A percentile compares a stretch with the other conserved stretches of the same genome.
Evolutionary conservation across 2,888 invertebrate genomes (phyloP).

Genomic region (Uropetala carovei): DNA sequence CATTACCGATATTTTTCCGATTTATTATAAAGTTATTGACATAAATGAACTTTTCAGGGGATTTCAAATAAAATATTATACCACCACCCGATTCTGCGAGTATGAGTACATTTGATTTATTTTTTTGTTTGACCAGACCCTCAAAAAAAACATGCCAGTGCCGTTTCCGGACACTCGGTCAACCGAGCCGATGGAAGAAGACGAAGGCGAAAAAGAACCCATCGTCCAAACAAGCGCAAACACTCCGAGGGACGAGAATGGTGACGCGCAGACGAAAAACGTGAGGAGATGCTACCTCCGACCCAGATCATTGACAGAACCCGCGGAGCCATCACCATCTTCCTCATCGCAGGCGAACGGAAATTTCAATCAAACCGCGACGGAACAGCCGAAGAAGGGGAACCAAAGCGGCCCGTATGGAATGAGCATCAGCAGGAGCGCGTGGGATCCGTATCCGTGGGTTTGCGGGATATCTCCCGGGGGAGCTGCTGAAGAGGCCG

Average conservation of each 20-base stretch:
- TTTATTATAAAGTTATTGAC: too few species aligned
- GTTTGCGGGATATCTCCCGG: slow-evolving; percentile 38
- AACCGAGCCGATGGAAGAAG: not conserved
- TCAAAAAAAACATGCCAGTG: slow-evolving; percentile 19
- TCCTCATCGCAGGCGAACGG: not conserved
- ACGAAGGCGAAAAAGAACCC: not conserved
- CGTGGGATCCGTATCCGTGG: slow-evolving; percentile 56
- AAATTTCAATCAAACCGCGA: not conserved
- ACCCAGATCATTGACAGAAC: not conserved
- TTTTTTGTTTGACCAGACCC: not conserved
- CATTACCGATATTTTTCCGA: too few species aligned
- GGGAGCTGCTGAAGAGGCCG: slow-evolving; percentile 34
- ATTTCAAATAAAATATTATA: too few species aligned
- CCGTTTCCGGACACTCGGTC: not conserved
- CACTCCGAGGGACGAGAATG: not conserved
- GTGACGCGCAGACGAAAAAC: not conserved
- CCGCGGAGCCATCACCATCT: not conserved
- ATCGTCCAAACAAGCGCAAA: not conserved
- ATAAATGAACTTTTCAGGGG: too few species aligned
- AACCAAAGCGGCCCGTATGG: slow-evolving; percentile 19
- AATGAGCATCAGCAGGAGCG: slow-evolving; percentile 49
- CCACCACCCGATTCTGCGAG: too few species aligned
- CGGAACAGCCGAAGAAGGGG: not conserved
- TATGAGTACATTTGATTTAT: too few species aligned
- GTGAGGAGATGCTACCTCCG: slow-evolving; percentile 45